Percentiles rank a stretch among this genome's conserved stretches.
These are phyloP conservation scores for Myotis brandtii DNA, from an alignment of 2,113 vertebrate species.

Conservation along the genomic window DNA sequence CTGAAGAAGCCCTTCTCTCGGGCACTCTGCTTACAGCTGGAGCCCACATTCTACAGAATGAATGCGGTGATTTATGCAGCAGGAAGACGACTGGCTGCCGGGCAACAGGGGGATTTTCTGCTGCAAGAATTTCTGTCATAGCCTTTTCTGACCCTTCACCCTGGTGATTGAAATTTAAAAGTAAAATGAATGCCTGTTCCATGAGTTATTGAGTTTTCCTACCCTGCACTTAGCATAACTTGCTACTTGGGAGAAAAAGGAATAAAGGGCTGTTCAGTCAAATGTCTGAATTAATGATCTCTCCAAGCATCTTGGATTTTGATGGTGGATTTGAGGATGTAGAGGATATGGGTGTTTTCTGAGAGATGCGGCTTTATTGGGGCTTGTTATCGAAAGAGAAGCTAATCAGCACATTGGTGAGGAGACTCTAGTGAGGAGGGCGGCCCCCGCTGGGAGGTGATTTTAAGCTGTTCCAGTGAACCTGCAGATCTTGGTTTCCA, in stretches of 20 bases:
- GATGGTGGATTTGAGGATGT: neutral
- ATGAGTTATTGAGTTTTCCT: constrained; percentile 64
- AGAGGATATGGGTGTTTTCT: neutral
- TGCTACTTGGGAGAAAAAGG: neutral
- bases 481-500: neutral
- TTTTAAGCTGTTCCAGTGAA: neutral
- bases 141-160: constrained; percentile 69
- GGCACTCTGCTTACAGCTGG: neutral
- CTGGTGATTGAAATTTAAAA: constrained; percentile 69
- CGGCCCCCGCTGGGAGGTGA: neutral
- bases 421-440: neutral
- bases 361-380: neutral
- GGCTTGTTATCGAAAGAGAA: neutral
- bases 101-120: constrained; percentile 54
- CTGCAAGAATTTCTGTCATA: constrained; percentile 48
- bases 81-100: constrained; percentile 7
- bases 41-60: neutral
- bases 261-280: constrained; percentile 55
- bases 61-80: constrained; percentile 20
- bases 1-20: constrained; percentile 53
- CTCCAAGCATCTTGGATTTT: neutral
- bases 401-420: neutral
- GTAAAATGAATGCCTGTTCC: constrained; percentile 65
- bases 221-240: constrained; percentile 45
- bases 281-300: constrained; percentile 64